Conservation (phyloP, 2,888 invertebrate species). For the Apotomis betuletana region DNA sequence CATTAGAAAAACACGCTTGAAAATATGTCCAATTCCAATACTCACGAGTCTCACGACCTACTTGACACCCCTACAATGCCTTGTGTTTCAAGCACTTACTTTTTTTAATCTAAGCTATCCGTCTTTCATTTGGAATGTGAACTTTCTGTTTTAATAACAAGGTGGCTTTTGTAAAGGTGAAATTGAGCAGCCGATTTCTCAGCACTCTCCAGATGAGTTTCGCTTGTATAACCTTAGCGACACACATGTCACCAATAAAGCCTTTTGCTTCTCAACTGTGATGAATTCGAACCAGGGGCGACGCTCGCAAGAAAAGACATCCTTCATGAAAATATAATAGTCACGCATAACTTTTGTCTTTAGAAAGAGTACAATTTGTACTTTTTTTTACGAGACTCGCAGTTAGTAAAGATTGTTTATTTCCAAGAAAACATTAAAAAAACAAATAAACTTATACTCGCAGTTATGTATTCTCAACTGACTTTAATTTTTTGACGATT, state of each 20-base stretch:
- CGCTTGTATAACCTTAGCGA: constrained; percentile 11
- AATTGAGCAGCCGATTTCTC: constrained; percentile 10
- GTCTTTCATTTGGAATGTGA: neutral
- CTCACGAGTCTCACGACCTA: constrained; percentile 18
- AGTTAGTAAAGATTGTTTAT: no score
- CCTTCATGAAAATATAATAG: neutral
- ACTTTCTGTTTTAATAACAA: constrained; percentile 5
- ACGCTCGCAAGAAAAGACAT: neutral
- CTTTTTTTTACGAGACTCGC: no score
- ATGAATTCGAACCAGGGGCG: constrained; percentile 1
- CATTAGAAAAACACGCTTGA: neutral
- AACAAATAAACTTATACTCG: no score
- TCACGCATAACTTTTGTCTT: no score
- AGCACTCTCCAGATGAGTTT: constrained; percentile 37
- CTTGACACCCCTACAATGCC: constrained; percentile 11
- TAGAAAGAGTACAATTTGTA: no score
- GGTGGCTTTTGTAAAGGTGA: neutral
- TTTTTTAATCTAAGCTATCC: neutral
- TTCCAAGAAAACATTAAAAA: no score
- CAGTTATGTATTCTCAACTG: no score
- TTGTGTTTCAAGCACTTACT: constrained; percentile 9
- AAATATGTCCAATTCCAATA: constrained; percentile 11
- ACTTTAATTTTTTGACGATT: no score
- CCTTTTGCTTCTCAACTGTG: constrained; percentile 17
- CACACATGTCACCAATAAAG: constrained; percentile 24